Evolutionary conservation across 2,113 vertebrate genomes (phyloP).

Genomic region (Riparia riparia): DNA sequence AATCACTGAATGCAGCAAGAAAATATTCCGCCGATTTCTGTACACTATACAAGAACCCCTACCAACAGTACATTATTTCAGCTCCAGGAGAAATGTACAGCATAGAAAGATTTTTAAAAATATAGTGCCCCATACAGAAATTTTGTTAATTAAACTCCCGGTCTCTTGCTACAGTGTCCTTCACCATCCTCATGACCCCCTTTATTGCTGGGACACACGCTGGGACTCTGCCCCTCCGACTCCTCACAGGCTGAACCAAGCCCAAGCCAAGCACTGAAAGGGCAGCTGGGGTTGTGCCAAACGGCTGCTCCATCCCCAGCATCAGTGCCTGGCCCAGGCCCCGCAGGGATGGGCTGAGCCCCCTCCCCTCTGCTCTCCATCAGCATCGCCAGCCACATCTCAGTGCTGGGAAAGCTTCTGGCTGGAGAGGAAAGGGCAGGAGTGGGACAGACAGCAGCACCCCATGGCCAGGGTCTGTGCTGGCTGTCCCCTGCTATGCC

Average conservation of each 20-base stretch:
- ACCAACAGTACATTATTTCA: constrained; percentile 66
- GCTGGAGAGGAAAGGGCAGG: neutral
- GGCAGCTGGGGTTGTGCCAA: neutral
- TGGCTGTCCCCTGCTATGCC: neutral
- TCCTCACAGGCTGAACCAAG: neutral
- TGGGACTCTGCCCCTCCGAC: neutral
- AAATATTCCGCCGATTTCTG: constrained; percentile 85
- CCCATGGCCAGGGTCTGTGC: rapidly evolving
- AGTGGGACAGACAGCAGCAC: neutral
- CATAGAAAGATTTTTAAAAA: constrained; percentile 74
- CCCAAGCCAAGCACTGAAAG: neutral
- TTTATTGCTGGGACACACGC: constrained; percentile 54
- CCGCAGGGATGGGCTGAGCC: neutral
- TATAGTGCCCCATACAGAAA: constrained; percentile 64
- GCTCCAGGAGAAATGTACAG: constrained; percentile 77
- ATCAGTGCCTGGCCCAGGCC: neutral
- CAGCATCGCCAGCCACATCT: rapidly evolving
- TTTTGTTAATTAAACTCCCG: constrained; percentile 32
- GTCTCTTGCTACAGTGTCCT: constrained; percentile 50
- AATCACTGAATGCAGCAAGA: constrained; percentile 83
- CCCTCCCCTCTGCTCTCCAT: neutral
- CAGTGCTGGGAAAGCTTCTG: neutral
- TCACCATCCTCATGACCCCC: neutral
- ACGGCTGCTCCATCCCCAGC: neutral
- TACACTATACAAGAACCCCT: constrained; percentile 84